Evolutionary conservation across 2,797 vertebrate species (phyloP).

Genomic region (Mastacembelus armatus): DNA sequence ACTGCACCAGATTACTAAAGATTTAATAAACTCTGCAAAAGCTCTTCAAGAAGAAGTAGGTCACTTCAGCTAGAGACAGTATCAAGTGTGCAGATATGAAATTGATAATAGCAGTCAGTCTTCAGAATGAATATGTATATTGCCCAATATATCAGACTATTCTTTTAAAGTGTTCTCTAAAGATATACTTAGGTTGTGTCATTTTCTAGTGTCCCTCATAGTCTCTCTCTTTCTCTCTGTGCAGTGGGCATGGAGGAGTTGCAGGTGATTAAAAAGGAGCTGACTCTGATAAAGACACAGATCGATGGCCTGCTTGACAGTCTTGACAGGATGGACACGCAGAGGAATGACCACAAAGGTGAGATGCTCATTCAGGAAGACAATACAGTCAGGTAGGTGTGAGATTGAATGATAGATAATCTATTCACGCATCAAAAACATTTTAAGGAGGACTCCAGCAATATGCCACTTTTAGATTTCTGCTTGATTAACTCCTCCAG

Average conservation of each 20-base stretch:
- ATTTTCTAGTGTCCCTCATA: constrained; percentile 16
- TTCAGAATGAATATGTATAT: not conserved
- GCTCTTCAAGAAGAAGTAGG: no score
- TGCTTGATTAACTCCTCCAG: constrained; percentile 63
- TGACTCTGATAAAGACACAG: constrained; percentile 88
- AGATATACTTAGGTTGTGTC: constrained; percentile 17
- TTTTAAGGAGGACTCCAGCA: constrained; percentile 44
- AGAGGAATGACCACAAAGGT: constrained; percentile 84
- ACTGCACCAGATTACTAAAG: not conserved
- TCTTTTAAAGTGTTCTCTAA: constrained; percentile 9
- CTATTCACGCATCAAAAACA: constrained; percentile 62
- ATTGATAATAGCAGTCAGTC: not conserved
- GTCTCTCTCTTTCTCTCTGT: constrained; percentile 27
- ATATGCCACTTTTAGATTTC: constrained; percentile 51
- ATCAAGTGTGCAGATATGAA: not conserved
- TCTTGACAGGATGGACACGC: constrained; percentile 87
- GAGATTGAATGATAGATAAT: constrained; percentile 61
- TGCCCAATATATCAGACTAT: not conserved
- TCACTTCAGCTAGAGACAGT: no score
- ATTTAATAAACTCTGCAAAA: no score
- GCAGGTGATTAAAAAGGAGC: constrained; percentile 87
- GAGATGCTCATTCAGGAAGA: constrained; percentile 67
- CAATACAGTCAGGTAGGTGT: constrained; percentile 37
- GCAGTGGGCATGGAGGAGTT: constrained; percentile 86
- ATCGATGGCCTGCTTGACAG: constrained; percentile 87